Evolutionary conservation across 2,888 invertebrate genomes (phyloP).

Genomic region (Troides aeacus): DNA sequence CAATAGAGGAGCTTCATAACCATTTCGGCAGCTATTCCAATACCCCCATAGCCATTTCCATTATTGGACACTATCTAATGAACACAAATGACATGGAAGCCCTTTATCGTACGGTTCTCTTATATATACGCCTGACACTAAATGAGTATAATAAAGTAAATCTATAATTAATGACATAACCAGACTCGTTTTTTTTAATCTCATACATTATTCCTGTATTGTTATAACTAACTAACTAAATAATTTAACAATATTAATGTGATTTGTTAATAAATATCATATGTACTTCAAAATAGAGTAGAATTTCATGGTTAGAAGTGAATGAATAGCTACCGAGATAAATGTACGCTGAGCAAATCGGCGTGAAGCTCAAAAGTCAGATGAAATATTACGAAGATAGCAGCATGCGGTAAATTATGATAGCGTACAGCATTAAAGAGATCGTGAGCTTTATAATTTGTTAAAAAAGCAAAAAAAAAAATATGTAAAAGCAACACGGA

Average conservation of each 20-base stretch:
- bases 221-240: no score
- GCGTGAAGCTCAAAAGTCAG: slow-evolving; percentile 4
- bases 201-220: not conserved
- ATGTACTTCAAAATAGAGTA: not conserved
- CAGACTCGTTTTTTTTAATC: not conserved
- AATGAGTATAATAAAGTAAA: slow-evolving; percentile 20
- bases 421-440: not conserved
- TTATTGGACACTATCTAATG: slow-evolving; percentile 71
- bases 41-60: slow-evolving; percentile 60
- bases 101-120: slow-evolving; percentile 45
- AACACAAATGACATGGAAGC: slow-evolving; percentile 63
- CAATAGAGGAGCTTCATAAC: slow-evolving; percentile 54
- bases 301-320: slow-evolving; percentile 5
- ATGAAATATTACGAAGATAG: slow-evolving; percentile 5
- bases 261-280: no score
- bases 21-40: slow-evolving; percentile 57
- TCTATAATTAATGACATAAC: not conserved
- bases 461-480: not conserved
- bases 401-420: not conserved
- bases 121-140: slow-evolving; percentile 33
- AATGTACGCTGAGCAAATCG: slow-evolving; percentile 6
- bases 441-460: not conserved
- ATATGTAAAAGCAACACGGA: no score
- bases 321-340: slow-evolving; percentile 3
- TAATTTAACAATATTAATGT: no score